Evolutionary conservation across 2,797 vertebrate species (phyloP).

Genomic region (Philypnodon macrostomus): DNA sequence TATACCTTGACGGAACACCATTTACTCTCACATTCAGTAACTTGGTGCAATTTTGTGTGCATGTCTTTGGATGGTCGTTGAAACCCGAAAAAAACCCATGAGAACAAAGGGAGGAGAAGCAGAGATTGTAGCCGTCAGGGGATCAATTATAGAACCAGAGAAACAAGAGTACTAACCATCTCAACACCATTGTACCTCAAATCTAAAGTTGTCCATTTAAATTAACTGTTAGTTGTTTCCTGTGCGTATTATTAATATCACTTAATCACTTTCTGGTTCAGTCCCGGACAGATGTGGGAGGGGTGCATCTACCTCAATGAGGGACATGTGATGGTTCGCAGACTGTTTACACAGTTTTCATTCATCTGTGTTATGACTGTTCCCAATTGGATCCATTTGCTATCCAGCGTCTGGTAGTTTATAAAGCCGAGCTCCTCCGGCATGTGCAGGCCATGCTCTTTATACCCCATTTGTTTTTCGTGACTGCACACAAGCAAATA

Average conservation of each 20-base stretch:
- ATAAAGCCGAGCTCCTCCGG: slow-evolving; percentile 46
- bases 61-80: too few relatives aligned
- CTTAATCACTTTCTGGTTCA: slow-evolving; percentile 51
- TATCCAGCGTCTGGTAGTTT: slow-evolving; percentile 45
- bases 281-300: slow-evolving; percentile 59
- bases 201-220: slow-evolving; percentile 44
- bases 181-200: slow-evolving; percentile 39
- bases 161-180: too few relatives aligned
- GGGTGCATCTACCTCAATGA: slow-evolving; percentile 44
- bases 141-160: too few relatives aligned
- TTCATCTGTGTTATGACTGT: slow-evolving; percentile 70
- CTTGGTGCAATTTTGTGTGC: too few relatives aligned
- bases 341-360: slow-evolving; percentile 71
- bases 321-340: slow-evolving; percentile 59
- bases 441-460: slow-evolving; percentile 64
- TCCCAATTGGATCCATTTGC: slow-evolving; percentile 61
- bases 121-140: too few relatives aligned
- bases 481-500: slow-evolving; percentile 65
- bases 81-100: too few relatives aligned
- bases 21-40: too few relatives aligned
- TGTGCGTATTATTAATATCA: slow-evolving; percentile 51
- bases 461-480: slow-evolving; percentile 58
- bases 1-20: too few relatives aligned
- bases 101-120: too few relatives aligned
- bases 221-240: slow-evolving; percentile 58